These are phyloP conservation scores for Didymodactylos carnosus DNA, from an alignment of 2,888 invertebrate genomes.

Conservation along the genomic window DNA sequence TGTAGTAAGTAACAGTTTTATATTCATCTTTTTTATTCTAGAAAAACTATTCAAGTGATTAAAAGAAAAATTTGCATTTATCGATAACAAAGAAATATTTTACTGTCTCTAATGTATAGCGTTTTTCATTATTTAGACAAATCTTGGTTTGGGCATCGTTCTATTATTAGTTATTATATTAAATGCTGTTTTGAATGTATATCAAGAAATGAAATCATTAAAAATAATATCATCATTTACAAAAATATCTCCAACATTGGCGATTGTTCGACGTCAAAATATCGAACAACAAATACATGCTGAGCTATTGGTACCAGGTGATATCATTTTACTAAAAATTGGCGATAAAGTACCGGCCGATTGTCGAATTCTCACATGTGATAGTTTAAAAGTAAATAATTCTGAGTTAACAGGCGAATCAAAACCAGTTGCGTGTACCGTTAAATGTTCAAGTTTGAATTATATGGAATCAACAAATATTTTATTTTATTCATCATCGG, in stretches of 20 bases:
- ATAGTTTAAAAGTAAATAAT: slow-evolving; percentile 1
- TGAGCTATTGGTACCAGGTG: not conserved
- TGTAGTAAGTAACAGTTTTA: not conserved
- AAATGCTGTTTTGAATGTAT: slow-evolving; percentile 4
- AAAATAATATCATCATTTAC: not conserved
- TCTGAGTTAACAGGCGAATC: not conserved
- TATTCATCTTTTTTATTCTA: too few species aligned
- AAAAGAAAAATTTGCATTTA: not conserved
- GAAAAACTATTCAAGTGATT: too few species aligned
- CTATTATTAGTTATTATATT: not conserved
- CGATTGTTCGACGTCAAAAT: slow-evolving; percentile 3
- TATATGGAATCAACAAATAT: slow-evolving; percentile 3
- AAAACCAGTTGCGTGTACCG: not conserved
- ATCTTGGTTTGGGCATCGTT: slow-evolving; percentile 1
- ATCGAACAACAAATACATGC: slow-evolving; percentile 1
- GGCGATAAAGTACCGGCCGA: not conserved
- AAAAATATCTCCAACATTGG: not conserved
- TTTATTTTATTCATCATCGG: not conserved
- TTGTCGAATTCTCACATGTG: slow-evolving; percentile 46
- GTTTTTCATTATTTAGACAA: too few species aligned
- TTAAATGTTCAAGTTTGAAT: not conserved
- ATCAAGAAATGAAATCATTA: slow-evolving; percentile 10
- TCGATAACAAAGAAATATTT: not conserved
- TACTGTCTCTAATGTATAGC: not conserved
- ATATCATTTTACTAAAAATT: not conserved